These are phyloP conservation scores for Enoplosus armatus DNA, from an alignment of 2,797 vertebrate species.

Conservation along the genomic window DNA sequence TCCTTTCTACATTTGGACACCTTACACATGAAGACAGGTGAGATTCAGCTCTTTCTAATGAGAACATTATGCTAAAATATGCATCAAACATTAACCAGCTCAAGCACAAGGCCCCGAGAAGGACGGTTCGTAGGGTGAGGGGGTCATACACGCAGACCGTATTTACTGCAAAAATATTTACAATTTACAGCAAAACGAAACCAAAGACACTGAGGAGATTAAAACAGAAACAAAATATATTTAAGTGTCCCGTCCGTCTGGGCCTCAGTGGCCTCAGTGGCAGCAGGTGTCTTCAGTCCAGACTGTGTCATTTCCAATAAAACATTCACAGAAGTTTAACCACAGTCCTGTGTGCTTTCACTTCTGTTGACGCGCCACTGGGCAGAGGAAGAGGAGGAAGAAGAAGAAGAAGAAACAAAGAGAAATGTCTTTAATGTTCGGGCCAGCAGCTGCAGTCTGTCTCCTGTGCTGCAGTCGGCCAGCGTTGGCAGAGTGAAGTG, in stretches of 20 bases:
- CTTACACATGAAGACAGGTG: no score
- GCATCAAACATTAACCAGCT: no score
- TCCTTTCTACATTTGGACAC: no score
- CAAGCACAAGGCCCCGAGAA: no score
- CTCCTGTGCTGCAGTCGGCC: slow-evolving; percentile 5
- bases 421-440: slow-evolving; percentile 20
- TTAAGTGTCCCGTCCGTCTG: no score
- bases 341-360: background rate
- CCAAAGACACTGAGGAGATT: background rate
- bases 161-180: no score
- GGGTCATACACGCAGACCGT: no score
- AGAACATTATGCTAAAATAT: no score
- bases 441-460: slow-evolving; percentile 7
- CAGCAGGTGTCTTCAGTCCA: slow-evolving; percentile 21
- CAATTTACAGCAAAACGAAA: no score
- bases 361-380: background rate
- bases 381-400: background rate
- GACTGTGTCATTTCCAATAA: background rate
- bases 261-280: background rate
- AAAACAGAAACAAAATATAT: background rate
- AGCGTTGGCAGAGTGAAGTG: slow-evolving; percentile 37
- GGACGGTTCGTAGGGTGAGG: no score
- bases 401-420: background rate
- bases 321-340: background rate
- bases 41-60: no score